Conservation (phyloP, 2,113 vertebrate genomes). For the Rhinolophus ferrumequinum region DNA sequence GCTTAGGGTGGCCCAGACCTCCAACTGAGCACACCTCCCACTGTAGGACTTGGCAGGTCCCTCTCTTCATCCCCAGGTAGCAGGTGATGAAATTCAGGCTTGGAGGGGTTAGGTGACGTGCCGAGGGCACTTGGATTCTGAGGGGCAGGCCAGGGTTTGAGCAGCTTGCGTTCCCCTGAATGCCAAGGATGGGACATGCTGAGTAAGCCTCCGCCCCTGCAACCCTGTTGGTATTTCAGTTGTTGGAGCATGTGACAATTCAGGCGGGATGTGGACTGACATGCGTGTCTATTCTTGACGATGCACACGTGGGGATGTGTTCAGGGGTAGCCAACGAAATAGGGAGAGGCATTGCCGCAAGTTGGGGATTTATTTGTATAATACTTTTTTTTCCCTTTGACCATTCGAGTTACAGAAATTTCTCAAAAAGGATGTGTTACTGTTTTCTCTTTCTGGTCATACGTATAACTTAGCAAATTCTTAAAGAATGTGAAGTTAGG, state of each 20-base stretch:
- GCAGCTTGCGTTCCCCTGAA: fast-evolving
- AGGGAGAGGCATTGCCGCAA: not conserved
- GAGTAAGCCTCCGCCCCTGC: not conserved
- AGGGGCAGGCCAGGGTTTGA: no score
- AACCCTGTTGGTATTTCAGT: no score
- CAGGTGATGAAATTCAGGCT: not conserved
- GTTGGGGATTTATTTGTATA: not conserved
- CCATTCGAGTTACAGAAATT: not conserved
- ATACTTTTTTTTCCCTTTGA: not conserved
- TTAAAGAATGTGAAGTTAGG: not conserved
- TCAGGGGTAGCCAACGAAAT: not conserved
- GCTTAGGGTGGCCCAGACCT: no score
- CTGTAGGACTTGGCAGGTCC: not conserved
- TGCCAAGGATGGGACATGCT: not conserved
- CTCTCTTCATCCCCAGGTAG: not conserved
- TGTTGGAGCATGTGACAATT: not conserved
- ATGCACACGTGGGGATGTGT: no score
- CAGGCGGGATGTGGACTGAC: not conserved
- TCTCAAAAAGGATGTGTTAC: not conserved
- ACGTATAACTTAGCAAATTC: not conserved
- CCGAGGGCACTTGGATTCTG: not conserved
- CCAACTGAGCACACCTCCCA: fast-evolving
- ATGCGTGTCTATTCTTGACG: not conserved
- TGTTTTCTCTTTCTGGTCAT: not conserved
- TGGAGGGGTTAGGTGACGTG: not conserved